Evolutionary conservation across 2,888 invertebrate species (phyloP), one percentile per base, ranked within the genome.

Genomic region (Mimachlamys varia): DNA sequence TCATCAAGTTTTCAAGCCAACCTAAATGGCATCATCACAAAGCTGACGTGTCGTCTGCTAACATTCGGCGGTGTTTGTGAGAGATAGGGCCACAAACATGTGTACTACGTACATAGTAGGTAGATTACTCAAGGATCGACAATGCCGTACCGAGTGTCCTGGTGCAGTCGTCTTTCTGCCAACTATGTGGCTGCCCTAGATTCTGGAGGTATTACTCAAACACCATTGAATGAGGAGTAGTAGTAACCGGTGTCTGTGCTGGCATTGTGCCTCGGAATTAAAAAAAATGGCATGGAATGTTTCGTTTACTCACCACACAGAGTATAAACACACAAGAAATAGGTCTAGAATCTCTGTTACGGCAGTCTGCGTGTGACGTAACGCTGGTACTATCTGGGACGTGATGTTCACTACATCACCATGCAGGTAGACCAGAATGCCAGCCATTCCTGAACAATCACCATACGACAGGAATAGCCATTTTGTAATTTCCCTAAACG

Each of bases 151-250:
- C 33, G 27, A 76, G 10, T 33, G 76, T 76, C 27, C 58, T 44
- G 44, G 7, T 7, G 44, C 7, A 3, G 4, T 58, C 22, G 58
- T 58, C 53, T 53, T 44, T 7, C n/a, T 76, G 76, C 76, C 76
- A 76, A 76, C 76, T 33, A 76, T 76, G 76, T 76, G 27, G 33
- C 27, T 12, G 76, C 33, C 76, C 76, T 76, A 76, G 76, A 76
- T 76, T 13, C 76, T 76, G 33, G 12, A 76, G 76, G 76, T 33
- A 76, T 76, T 76, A 76, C 76, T 76, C 76, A 76, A 76, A 33
- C 33, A 27, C 22, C 33, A 22, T 5, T 76, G 76, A 76, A 76
- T 76, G 76, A 27, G 76, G 27, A 44, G 44, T 5, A 44, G 76
- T 1, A 76, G 76, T 76, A 27, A 33, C 76, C 27, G 2, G 76